Evolutionary conservation across 2,888 invertebrate species (phyloP).

Genomic region (Epicampocera succincta): DNA sequence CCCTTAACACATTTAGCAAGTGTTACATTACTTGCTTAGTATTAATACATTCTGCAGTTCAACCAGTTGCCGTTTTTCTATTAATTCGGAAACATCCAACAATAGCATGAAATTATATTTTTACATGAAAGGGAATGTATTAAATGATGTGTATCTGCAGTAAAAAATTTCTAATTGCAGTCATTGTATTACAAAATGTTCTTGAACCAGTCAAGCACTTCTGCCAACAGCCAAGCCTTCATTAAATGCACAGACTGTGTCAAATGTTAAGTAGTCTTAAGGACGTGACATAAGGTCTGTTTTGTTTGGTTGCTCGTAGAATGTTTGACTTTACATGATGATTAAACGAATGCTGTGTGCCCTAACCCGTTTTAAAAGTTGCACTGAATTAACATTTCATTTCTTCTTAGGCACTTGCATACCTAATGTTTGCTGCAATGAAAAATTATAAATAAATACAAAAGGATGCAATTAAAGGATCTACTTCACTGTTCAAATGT

Average conservation of each 20-base stretch:
- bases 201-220: conserved; percentile 58
- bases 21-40: no score
- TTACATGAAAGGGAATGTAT: background rate
- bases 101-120: background rate
- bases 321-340: no score
- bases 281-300: conserved; percentile 38
- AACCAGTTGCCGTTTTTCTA: background rate
- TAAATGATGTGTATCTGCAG: conserved; percentile 23
- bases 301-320: background rate
- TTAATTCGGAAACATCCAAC: background rate
- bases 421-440: no score
- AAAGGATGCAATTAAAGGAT: no score
- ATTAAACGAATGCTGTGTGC: no score
- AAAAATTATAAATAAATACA: no score
- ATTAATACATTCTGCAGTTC: no score
- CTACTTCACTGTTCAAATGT: no score
- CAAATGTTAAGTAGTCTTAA: conserved; percentile 59
- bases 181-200: conserved; percentile 56
- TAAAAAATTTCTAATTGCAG: conserved; percentile 55
- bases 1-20: background rate
- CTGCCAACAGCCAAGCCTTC: conserved; percentile 58
- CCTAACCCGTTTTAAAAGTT: no score
- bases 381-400: no score
- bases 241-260: conserved; percentile 57
- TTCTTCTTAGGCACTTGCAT: no score